Evolutionary conservation across 2,113 vertebrate genomes (phyloP), one percentile per base, ranked within the genome.

Genomic region (Sardina pilchardus): DNA sequence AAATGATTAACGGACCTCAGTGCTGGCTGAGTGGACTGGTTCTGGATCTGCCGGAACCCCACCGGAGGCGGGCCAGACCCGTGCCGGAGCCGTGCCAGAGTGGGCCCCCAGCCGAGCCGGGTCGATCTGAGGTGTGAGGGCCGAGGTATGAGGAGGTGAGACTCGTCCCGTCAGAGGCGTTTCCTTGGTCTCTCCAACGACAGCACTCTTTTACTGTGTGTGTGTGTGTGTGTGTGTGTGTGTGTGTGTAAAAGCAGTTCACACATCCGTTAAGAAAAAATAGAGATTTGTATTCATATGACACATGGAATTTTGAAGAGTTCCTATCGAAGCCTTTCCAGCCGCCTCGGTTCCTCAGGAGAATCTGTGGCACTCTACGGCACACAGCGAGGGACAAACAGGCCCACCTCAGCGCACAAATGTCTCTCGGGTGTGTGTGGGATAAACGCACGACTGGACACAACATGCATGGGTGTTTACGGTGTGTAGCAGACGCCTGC

Each of bases 71-170:
- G 59, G 4, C 6, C 59, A 56, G 53, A 24, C 19, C n/a, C 59
- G 2, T 2, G 63, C 63, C 24, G 30, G 63, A 67, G 1, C 7
- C 63, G 9, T 2, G 14, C 10, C 47, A 56, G 36, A 84, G 82
- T n/a, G n/a, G 39, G 39, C 39, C 39, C 1, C 39, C 39, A 39
- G 39, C 39, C 39, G 39, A 39, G 39, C 39, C 39, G 81, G 39
- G 83, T 87, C 88, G 83, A 87, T 88, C 86, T 82, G 87, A 88
- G 89, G 92, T 91, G 93, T 26, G 45, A 39, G 84, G 34, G 85
- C 75, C 83, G 85, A 90, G 39, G 89, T 89, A 89, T 84, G 86
- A 89, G 83, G 81, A 85, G 82, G 81, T 87, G 85, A 88, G 59
- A 88, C 84, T 89, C 63, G 83, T 87, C 83, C 82, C n/a, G 86